These are phyloP conservation scores for Lethenteron camtschaticum DNA, from an alignment of 2,113 vertebrate genomes.

Conservation along the genomic window DNA sequence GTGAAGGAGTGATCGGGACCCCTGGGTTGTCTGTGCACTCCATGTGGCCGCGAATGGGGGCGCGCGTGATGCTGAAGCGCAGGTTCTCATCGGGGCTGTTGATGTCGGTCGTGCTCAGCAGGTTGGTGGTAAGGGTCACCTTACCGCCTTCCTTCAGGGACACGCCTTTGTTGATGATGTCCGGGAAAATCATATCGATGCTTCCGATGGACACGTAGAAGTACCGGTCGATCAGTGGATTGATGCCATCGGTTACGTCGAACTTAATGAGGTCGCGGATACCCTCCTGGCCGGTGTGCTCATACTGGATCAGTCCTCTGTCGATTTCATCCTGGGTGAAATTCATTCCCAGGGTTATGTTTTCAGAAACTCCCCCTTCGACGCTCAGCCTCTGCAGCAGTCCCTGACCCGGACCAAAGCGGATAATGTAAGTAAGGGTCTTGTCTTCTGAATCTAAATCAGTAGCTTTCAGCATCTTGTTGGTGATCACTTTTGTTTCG, in stretches of 20 bases:
- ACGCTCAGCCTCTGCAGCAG: slow-evolving; percentile 28
- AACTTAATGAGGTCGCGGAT: slow-evolving; percentile 79
- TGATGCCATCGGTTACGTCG: slow-evolving; percentile 75
- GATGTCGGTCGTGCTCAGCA: slow-evolving; percentile 74
- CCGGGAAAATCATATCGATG: slow-evolving; percentile 66
- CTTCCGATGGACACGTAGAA: slow-evolving; percentile 66
- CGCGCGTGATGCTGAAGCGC: slow-evolving; percentile 65
- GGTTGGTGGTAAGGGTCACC: slow-evolving; percentile 69
- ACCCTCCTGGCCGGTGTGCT: slow-evolving; percentile 53
- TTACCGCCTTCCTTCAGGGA: slow-evolving; percentile 71
- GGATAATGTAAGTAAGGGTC: slow-evolving; percentile 43
- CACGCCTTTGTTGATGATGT: slow-evolving; percentile 73
- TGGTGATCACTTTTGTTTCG: slow-evolving; percentile 44
- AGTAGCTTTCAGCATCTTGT: slow-evolving; percentile 54
- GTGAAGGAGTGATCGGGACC: slow-evolving; percentile 59
- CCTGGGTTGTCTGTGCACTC: slow-evolving; percentile 64
- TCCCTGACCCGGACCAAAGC: slow-evolving; percentile 52
- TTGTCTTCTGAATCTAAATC: slow-evolving; percentile 77
- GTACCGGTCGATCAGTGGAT: slow-evolving; percentile 73
- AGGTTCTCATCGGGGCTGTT: slow-evolving; percentile 84
- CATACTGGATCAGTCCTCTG: slow-evolving; percentile 42
- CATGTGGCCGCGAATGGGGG: slow-evolving; percentile 57
- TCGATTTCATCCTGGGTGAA: slow-evolving; percentile 80
- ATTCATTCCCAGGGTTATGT: slow-evolving; percentile 66
- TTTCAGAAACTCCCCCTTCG: slow-evolving; percentile 21